A percentile compares a stretch with the other conserved stretches of the same genome.
These are phyloP conservation scores for Arion vulgaris DNA, from an alignment of 1,140 invertebrate genomes.

Conservation along the genomic window DNA sequence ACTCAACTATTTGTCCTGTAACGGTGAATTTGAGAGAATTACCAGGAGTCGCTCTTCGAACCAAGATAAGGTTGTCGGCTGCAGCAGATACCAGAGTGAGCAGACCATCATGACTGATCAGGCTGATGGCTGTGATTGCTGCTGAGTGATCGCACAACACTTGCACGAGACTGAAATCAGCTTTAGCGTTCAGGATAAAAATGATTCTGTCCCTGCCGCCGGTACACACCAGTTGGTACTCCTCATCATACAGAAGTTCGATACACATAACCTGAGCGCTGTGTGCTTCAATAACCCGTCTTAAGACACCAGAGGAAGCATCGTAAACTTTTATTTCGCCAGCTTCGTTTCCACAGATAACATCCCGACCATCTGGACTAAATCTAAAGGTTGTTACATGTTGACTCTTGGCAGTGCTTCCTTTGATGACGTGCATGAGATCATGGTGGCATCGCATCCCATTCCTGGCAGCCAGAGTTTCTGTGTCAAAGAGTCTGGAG, in stretches of 20 bases:
- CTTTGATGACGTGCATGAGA: constrained; percentile 3
- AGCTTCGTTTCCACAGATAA: constrained; percentile 18
- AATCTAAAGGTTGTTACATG: constrained; percentile 3
- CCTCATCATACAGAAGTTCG: constrained; percentile 33
- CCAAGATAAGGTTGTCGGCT: constrained; percentile 12
- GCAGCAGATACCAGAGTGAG: constrained; percentile 30
- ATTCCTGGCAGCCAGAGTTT: not conserved
- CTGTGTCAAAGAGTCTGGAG: constrained; percentile 1
- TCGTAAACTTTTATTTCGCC: constrained; percentile 41
- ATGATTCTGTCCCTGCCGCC: constrained; percentile 36
- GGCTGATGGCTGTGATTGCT: constrained; percentile 32
- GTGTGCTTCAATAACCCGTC: constrained; percentile 35
- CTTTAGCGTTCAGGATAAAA: constrained; percentile 27
- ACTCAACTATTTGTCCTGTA: constrained; percentile 21
- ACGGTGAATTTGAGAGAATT: constrained; percentile 19
- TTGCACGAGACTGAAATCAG: constrained; percentile 34
- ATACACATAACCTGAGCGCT: constrained; percentile 30
- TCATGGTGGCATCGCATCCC: not conserved
- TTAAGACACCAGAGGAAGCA: constrained; percentile 13
- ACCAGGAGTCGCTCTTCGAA: not conserved
- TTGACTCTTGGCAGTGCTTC: not conserved
- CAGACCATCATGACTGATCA: constrained; percentile 9
- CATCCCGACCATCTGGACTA: constrained; percentile 28
- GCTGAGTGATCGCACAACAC: constrained; percentile 31
- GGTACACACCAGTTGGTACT: constrained; percentile 25